A percentile compares a stretch with the other conserved stretches of the same genome.
These are phyloP conservation scores for Melanargia galathea DNA, from an alignment of 2,888 invertebrate genomes.

Conservation along the genomic window DNA sequence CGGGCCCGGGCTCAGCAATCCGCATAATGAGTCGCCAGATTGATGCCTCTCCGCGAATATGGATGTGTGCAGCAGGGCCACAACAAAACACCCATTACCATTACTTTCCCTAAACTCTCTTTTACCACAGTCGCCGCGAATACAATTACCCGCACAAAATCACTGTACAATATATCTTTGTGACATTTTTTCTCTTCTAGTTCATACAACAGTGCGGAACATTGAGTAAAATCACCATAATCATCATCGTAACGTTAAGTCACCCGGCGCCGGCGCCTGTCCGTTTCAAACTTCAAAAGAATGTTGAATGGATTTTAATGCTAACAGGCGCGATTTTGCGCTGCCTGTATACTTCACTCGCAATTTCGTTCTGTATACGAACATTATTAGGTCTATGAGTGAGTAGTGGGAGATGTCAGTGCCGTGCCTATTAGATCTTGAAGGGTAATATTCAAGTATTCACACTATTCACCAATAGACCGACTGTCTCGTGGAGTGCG, in stretches of 20 bases:
- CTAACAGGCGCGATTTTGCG: no score
- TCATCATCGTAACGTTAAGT: not conserved
- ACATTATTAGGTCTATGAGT: no score
- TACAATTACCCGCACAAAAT: not conserved
- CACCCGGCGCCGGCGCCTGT: no score
- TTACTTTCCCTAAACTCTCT: not conserved
- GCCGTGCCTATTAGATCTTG: no score
- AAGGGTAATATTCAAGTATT: no score
- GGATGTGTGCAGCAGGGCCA: not conserved
- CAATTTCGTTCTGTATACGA: no score
- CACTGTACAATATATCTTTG: not conserved
- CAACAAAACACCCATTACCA: constrained; percentile 11
- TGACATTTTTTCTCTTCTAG: not conserved
- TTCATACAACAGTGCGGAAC: not conserved
- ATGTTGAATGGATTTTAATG: no score
- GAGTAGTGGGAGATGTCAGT: no score
- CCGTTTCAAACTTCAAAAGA: no score
- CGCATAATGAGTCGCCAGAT: not conserved
- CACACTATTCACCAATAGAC: no score
- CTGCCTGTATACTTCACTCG: no score
- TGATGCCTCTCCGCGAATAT: not conserved
- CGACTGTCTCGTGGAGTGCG: no score
- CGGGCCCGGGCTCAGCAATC: not conserved
- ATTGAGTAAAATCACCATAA: not conserved
- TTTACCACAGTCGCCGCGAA: not conserved